These are phyloP conservation scores for Neotoxoptera formosana DNA, from an alignment of 1,140 invertebrate species.

Conservation along the genomic window DNA sequence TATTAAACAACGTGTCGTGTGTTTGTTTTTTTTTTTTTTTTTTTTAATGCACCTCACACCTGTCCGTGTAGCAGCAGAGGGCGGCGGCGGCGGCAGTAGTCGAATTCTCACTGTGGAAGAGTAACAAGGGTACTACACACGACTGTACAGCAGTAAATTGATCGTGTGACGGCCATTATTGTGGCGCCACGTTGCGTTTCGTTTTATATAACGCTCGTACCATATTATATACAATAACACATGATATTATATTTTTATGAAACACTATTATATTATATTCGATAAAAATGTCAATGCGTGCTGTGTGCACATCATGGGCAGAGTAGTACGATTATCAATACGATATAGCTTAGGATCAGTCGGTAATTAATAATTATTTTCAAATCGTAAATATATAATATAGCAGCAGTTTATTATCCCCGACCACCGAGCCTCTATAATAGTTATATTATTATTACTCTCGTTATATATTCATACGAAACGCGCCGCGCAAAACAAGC, in stretches of 20 bases:
- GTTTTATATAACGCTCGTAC: not conserved
- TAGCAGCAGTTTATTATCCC: not conserved
- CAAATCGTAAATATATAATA: not conserved
- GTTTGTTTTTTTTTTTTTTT: not conserved
- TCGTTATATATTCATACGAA: not conserved
- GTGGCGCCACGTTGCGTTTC: not conserved
- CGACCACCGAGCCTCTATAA: not conserved
- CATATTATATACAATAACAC: not conserved
- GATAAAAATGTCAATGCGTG: not conserved
- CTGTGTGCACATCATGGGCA: not conserved
- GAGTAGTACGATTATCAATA: not conserved
- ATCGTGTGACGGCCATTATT: not conserved
- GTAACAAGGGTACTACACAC: not conserved
- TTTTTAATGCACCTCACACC: not conserved
- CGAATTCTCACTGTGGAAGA: not conserved
- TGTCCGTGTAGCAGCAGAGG: not conserved
- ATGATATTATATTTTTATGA: not conserved
- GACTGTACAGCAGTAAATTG: not conserved
- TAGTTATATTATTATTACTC: not conserved
- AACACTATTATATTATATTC: not conserved
- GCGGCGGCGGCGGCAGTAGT: not conserved
- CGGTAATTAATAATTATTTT: not conserved
- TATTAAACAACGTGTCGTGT: not conserved
- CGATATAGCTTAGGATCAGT: not conserved
- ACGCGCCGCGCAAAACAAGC: not conserved